Conservation (phyloP, 2,797 vertebrate genomes). For the Gambusia yucatana region DNA sequence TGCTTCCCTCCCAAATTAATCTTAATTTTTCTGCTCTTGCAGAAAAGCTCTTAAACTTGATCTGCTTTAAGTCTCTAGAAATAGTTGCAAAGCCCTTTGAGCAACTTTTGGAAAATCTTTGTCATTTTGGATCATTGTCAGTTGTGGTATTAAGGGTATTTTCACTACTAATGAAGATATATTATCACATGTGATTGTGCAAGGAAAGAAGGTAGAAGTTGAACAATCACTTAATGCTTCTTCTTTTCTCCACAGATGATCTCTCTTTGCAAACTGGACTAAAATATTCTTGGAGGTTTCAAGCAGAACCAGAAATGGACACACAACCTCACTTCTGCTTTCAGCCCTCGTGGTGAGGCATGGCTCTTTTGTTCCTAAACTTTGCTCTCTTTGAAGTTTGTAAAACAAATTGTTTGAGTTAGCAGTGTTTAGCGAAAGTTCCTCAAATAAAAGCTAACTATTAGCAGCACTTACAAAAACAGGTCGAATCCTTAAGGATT, state of each 20-base stretch:
- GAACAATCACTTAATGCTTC: not conserved
- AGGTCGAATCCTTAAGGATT: too few species aligned
- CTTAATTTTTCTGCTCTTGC: not conserved
- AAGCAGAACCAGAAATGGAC: not conserved
- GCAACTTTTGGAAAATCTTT: not conserved
- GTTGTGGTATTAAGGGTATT: too few species aligned
- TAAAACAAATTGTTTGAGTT: not conserved
- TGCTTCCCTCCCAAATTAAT: not conserved
- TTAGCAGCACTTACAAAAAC: not conserved
- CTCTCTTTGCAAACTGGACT: not conserved
- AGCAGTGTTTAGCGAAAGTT: not conserved
- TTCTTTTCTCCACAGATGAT: not conserved
- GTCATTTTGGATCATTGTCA: not conserved
- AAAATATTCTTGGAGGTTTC: not conserved
- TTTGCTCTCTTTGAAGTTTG: not conserved
- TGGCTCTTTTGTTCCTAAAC: not conserved
- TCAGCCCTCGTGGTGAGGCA: not conserved
- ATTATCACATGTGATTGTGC: not conserved
- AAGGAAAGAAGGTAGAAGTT: not conserved
- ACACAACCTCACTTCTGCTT: not conserved
- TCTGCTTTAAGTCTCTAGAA: not conserved
- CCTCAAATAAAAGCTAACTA: not conserved
- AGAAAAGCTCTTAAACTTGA: not conserved
- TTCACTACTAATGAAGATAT: not conserved
- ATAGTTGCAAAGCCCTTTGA: not conserved